Percentiles rank a stretch among this genome's conserved stretches.
These are phyloP conservation scores for Tachypleus tridentatus DNA, from an alignment of 1,140 invertebrate species.

Conservation along the genomic window DNA sequence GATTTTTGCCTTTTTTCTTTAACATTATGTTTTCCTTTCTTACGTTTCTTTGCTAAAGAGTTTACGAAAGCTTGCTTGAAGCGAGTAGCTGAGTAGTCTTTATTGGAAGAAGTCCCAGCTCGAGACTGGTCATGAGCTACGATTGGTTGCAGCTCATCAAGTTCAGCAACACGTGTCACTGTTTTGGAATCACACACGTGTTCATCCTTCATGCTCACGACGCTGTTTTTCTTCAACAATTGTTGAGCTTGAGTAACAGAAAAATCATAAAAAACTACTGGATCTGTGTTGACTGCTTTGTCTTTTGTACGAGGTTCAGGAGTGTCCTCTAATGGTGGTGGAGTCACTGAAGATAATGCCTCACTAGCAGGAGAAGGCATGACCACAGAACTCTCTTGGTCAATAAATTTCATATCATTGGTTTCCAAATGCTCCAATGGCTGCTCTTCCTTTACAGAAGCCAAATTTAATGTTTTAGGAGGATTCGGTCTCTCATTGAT, in stretches of 20 bases:
- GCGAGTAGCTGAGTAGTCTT: not conserved
- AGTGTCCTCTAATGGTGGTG: not conserved
- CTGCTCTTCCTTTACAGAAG: not conserved
- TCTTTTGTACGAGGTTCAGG: not conserved
- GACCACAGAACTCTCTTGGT: slow-evolving; percentile 2
- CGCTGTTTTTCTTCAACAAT: not conserved
- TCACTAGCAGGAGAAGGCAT: not conserved
- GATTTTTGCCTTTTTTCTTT: slow-evolving; percentile 71
- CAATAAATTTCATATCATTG: slow-evolving; percentile 6
- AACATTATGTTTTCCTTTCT: slow-evolving; percentile 4
- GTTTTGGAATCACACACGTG: slow-evolving; percentile 7
- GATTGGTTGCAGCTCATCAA: slow-evolving; percentile 13
- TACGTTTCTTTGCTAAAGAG: not conserved
- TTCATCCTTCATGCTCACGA: not conserved
- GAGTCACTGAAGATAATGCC: not conserved
- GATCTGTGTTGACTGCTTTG: too few relatives aligned
- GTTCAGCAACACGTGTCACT: slow-evolving; percentile 10
- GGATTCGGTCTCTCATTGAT: not conserved
- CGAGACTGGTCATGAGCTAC: slow-evolving; percentile 2
- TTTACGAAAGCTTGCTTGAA: not conserved
- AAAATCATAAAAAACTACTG: too few relatives aligned
- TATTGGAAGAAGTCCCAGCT: not conserved
- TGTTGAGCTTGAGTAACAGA: too few relatives aligned
- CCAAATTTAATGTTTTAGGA: not conserved
- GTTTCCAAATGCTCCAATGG: not conserved